Evolutionary conservation across 2,113 vertebrate genomes (phyloP).

Genomic region (Egretta garzetta): DNA sequence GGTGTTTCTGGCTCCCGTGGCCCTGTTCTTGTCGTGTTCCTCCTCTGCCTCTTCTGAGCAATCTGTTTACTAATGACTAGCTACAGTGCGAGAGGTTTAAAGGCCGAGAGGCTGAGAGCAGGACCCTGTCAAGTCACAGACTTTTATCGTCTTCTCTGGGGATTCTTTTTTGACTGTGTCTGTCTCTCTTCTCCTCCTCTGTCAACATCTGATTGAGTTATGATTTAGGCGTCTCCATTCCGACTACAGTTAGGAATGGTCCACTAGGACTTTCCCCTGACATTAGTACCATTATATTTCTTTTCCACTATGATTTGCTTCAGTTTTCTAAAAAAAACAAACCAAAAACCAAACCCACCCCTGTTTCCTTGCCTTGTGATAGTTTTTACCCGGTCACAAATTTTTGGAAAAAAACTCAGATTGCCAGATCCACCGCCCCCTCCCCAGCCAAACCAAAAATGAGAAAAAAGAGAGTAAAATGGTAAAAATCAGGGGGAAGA

Average conservation of each 20-base stretch:
- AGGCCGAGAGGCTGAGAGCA: background rate
- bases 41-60: conserved; percentile 16
- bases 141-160: background rate
- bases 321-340: background rate
- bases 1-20: conserved; percentile 12
- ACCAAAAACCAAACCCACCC: fast-evolving
- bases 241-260: background rate
- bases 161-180: background rate
- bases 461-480: background rate
- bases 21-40: background rate
- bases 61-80: background rate
- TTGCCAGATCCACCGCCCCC: background rate
- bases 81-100: background rate
- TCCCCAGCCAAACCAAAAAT: background rate
- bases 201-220: background rate
- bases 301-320: background rate
- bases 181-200: background rate
- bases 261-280: background rate
- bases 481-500: background rate
- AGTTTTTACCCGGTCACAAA: background rate
- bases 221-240: background rate
- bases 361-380: background rate
- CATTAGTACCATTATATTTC: background rate
- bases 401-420: background rate
- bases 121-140: background rate